Percentiles rank a stretch among this genome's conserved stretches.
phyloP scores from a whole-genome alignment of 2,113 vertebrate genomes.

The Pagrus major region DNA sequence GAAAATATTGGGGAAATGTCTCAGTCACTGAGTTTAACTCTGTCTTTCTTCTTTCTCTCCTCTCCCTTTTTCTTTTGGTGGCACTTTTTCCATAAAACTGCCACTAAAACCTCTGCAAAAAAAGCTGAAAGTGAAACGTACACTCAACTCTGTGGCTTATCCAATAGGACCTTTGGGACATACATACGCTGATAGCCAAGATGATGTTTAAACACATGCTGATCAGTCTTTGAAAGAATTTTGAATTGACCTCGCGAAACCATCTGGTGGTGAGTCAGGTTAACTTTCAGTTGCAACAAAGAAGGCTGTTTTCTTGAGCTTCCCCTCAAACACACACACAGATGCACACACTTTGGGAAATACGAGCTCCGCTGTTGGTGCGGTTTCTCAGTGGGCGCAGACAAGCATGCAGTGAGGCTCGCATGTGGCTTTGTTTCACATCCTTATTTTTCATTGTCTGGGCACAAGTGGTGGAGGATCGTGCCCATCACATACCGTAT shows the following conservation, averaged over 20 bases:
- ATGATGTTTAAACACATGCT: background rate
- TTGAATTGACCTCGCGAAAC: too few species aligned
- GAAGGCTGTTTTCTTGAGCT: background rate
- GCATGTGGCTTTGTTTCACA: conserved; percentile 45
- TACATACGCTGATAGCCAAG: background rate
- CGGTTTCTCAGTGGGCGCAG: conserved; percentile 24
- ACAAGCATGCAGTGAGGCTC: conserved; percentile 29
- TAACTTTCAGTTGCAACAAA: background rate
- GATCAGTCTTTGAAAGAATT: background rate
- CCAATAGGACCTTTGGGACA: background rate
- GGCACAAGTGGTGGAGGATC: conserved; percentile 1
- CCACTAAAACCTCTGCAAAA: background rate
- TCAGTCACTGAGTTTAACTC: conserved; percentile 42
- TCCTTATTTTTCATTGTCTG: conserved; percentile 38
- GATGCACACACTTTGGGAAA: background rate
- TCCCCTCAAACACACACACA: conserved; percentile 11
- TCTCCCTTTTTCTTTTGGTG: background rate
- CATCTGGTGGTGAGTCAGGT: too few species aligned
- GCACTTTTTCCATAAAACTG: background rate
- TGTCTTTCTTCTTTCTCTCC: background rate
- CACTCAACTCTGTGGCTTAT: background rate
- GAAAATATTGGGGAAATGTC: conserved; percentile 71
- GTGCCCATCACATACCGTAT: conserved; percentile 1
- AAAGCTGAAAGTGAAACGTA: conserved; percentile 4
- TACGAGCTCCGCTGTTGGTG: conserved; percentile 13